Evolutionary conservation across 2,888 invertebrate species (phyloP).

Genomic region (Cenopis cana): DNA sequence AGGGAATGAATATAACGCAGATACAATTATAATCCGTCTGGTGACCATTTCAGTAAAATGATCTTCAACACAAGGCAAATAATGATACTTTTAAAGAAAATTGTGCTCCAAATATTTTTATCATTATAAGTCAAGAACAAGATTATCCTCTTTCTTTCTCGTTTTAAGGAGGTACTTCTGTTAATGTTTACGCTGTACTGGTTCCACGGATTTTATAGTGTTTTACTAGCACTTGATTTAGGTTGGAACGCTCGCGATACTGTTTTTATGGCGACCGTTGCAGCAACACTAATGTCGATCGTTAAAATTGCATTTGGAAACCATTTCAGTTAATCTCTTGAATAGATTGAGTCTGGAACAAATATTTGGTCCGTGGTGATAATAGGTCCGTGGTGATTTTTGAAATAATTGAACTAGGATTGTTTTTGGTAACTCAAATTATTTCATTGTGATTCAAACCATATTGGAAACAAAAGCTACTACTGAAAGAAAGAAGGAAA

Average conservation of each 20-base stretch:
- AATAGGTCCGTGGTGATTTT: not conserved
- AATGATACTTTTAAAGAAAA: too few relatives aligned
- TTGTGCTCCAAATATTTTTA: too few relatives aligned
- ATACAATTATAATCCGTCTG: not conserved
- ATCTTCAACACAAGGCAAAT: too few relatives aligned
- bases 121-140: too few relatives aligned
- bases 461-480: too few relatives aligned
- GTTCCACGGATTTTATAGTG: conserved; percentile 15
- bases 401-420: conserved; percentile 19
- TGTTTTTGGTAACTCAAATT: not conserved
- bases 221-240: conserved; percentile 42
- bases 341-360: conserved; percentile 21
- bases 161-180: not conserved
- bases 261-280: conserved; percentile 26
- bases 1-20: not conserved
- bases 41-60: too few relatives aligned
- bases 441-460: not conserved
- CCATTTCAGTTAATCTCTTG: conserved; percentile 28
- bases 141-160: too few relatives aligned
- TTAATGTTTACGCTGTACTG: not conserved
- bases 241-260: conserved; percentile 17
- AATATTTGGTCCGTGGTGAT: too few relatives aligned
- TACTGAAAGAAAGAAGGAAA: too few relatives aligned
- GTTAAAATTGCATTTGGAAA: conserved; percentile 38
- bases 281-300: conserved; percentile 22